Evolutionary conservation across 2,888 invertebrate species (phyloP), one percentile per base, ranked within the genome.

Genomic region (Parelbella ahira): DNA sequence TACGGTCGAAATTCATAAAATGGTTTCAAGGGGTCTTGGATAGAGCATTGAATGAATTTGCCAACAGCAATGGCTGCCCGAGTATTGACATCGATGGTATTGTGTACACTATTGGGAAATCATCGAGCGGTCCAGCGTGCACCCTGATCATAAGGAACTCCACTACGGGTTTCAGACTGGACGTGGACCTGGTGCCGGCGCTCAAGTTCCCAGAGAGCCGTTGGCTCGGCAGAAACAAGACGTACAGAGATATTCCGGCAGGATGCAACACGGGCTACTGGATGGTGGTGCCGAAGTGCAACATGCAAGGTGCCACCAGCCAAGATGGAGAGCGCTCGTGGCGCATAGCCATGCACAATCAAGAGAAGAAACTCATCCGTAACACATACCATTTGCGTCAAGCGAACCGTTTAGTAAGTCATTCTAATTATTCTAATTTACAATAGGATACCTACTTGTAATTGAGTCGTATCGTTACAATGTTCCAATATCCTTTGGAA

Each of bases 21-120:
- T 91, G 91, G 91, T 88, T 90, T 53, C 89, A 90, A 55, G 57
- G 86, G 6, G 66, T 89, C 0, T 69, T 90, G 0, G 58, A 49
- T 11, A 77, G 61, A 47, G 86, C 84, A 0, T 46, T 89, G 6
- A 83, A 84, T 28, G 51, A 52, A 4, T 73, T 76, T 19, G 38
- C 51, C 0, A 25, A 8, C 0, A 50, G 33, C 1, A 34, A 49
- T 2, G 44, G 47, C 0, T 11, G 33, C 0, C 58, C 58, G 56
- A 0, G 7, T 53, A 4, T 59, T 47, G 11, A 47, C 6, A 68
- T 82, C 8, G 55, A 60, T 1, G 88, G 84, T 0, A 77, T 84
- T 0, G 74, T 80, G 0, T 89, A 82, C 30, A 49, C 48, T 0
- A 63, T 80, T 2, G 36, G 52, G 1, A 55, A 50, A 1, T 68